phyloP scores from a whole-genome alignment of 2,113 vertebrate species.

The Ochotona curzoniae region DNA sequence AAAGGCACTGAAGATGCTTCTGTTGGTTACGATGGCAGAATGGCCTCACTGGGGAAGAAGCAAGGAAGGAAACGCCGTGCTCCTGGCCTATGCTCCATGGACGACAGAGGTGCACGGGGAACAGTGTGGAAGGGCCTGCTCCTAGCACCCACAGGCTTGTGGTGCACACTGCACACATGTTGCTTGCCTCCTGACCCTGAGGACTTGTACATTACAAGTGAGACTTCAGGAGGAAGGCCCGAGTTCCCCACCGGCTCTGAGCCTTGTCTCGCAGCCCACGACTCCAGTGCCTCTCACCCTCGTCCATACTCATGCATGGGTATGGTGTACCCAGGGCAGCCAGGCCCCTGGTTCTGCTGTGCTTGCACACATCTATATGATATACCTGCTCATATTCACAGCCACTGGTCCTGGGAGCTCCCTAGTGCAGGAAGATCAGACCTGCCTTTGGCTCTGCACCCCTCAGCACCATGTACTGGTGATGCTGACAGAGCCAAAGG shows the following conservation, averaged over 20 bases:
- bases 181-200: background rate
- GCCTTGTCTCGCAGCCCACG: background rate
- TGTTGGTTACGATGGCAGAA: conserved; percentile 25
- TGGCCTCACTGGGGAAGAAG: background rate
- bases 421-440: background rate
- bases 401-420: background rate
- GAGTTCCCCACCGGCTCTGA: background rate
- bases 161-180: no score
- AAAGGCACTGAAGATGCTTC: background rate
- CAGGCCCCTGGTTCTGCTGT: no score
- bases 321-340: no score
- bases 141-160: background rate
- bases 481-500: background rate
- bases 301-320: background rate
- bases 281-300: background rate
- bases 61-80: background rate
- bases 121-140: background rate
- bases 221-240: background rate
- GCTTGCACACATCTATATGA: no score
- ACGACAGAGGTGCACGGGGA: no score
- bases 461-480: fast-evolving
- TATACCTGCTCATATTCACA: background rate
- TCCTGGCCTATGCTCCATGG: no score
- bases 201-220: background rate
- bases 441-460: background rate